Evolutionary conservation across 1,140 invertebrate species (phyloP).

Genomic region (Ephestia elutella): DNA sequence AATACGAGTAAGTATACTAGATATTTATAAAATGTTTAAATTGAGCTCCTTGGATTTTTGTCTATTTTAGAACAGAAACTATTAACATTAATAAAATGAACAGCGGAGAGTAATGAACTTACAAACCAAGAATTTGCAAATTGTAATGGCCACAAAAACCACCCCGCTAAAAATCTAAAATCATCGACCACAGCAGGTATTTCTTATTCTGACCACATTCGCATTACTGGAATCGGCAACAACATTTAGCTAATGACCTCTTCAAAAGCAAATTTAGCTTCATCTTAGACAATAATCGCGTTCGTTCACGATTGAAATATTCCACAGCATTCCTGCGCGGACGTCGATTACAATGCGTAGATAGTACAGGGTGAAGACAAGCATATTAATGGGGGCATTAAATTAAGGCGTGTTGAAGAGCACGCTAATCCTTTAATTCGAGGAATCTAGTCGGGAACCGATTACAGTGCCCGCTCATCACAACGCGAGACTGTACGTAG

Average conservation of each 20-base stretch:
- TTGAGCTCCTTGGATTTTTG: no score
- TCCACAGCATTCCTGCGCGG: constrained; percentile 2
- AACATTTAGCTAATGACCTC: constrained; percentile 2
- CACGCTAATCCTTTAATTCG: neutral
- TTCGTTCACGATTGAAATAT: neutral
- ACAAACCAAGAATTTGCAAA: neutral
- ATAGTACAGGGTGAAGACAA: constrained; percentile 5
- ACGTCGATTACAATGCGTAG: constrained; percentile 5
- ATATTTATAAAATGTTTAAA: no score
- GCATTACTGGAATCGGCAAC: neutral
- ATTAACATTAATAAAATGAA: no score
- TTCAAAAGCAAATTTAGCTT: constrained; percentile 1
- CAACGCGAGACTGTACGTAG: constrained; percentile 20
- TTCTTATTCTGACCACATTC: constrained; percentile 1
- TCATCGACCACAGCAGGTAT: neutral
- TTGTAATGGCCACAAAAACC: neutral
- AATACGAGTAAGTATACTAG: no score
- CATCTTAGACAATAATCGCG: neutral
- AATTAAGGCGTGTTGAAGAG: constrained; percentile 6
- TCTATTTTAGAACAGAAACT: no score
- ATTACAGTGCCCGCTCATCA: constrained; percentile 26
- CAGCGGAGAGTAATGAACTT: no score
- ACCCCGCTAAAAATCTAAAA: neutral
- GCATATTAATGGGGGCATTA: constrained; percentile 5
- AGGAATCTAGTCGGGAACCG: constrained; percentile 18